These are phyloP conservation scores for Operophtera brumata DNA, from an alignment of 2,888 invertebrate species.

Conservation along the genomic window DNA sequence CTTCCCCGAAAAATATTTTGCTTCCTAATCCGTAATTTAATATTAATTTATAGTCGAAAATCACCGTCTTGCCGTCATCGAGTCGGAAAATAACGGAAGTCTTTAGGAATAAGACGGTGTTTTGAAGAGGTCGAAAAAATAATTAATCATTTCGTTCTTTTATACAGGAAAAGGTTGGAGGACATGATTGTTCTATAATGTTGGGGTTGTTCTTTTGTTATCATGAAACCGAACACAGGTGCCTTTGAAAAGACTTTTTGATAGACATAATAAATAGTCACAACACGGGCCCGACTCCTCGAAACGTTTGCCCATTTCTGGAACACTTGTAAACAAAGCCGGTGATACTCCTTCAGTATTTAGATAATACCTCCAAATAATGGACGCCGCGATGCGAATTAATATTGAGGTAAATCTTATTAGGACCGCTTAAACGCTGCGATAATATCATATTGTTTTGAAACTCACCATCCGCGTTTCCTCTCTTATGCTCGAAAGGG, in stretches of 20 bases:
- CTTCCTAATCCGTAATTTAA: slow-evolving; percentile 66
- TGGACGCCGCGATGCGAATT: slow-evolving; percentile 76
- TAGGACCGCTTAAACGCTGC: slow-evolving; percentile 76
- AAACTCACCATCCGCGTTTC: slow-evolving; percentile 74
- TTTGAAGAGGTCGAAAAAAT: slow-evolving; percentile 78
- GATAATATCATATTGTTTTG: slow-evolving; percentile 80
- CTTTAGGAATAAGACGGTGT: slow-evolving; percentile 77
- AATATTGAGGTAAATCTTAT: slow-evolving; percentile 80
- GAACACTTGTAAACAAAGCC: slow-evolving; percentile 52
- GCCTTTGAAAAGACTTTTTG: slow-evolving; percentile 31
- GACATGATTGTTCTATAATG: slow-evolving; percentile 73
- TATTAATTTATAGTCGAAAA: slow-evolving; percentile 75
- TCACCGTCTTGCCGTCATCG: slow-evolving; percentile 72
- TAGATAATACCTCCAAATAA: slow-evolving; percentile 75
- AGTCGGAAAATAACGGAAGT: slow-evolving; percentile 79
- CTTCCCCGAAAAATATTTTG: slow-evolving; percentile 50
- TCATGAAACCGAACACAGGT: slow-evolving; percentile 47
- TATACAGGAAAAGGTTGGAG: slow-evolving; percentile 73
- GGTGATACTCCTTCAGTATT: slow-evolving; percentile 57
- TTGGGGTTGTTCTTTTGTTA: slow-evolving; percentile 67
- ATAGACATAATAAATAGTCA: slow-evolving; percentile 43
- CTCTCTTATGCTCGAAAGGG: slow-evolving; percentile 77
- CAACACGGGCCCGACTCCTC: slow-evolving; percentile 40
- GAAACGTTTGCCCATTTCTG: slow-evolving; percentile 42
- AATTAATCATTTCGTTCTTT: slow-evolving; percentile 78